These are phyloP conservation scores for Serinus canaria DNA, from an alignment of 2,113 vertebrate genomes.

Conservation along the genomic window DNA sequence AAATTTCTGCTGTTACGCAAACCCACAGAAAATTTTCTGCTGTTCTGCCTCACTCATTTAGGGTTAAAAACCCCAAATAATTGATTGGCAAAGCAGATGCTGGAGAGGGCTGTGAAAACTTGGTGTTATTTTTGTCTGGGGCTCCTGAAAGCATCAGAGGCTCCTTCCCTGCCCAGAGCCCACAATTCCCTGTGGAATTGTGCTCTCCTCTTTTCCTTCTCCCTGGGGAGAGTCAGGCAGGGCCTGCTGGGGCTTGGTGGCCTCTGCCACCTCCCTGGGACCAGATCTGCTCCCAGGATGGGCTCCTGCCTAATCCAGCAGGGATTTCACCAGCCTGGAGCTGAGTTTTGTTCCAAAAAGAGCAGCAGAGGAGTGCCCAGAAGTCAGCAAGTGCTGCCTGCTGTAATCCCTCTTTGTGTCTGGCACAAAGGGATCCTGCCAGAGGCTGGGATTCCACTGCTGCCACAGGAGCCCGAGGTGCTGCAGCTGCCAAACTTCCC, in stretches of 20 bases:
- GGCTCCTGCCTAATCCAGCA: background rate
- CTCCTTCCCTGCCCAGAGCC: background rate
- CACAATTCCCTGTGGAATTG: background rate
- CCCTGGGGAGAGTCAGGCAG: slow-evolving; percentile 5
- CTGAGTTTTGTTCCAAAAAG: background rate
- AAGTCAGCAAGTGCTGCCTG: slow-evolving; percentile 17
- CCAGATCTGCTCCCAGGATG: background rate
- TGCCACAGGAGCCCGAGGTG: background rate
- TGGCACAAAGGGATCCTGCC: slow-evolving; percentile 29
- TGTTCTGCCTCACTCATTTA: background rate
- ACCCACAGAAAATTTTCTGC: background rate
- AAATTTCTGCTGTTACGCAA: background rate
- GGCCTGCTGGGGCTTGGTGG: background rate
- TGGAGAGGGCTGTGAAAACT: background rate
- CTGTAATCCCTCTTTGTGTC: slow-evolving; percentile 39
- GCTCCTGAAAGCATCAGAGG: background rate
- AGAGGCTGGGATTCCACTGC: background rate
- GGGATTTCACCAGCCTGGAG: background rate
- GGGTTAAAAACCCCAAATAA: background rate
- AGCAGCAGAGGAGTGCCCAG: background rate
- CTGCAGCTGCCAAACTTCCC: background rate
- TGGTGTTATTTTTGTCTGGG: background rate
- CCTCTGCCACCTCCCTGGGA: background rate
- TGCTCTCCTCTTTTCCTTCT: background rate
- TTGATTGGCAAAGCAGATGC: background rate